phyloP scores from a whole-genome alignment of 2,888 invertebrate genomes.

The Epinotia nisella region DNA sequence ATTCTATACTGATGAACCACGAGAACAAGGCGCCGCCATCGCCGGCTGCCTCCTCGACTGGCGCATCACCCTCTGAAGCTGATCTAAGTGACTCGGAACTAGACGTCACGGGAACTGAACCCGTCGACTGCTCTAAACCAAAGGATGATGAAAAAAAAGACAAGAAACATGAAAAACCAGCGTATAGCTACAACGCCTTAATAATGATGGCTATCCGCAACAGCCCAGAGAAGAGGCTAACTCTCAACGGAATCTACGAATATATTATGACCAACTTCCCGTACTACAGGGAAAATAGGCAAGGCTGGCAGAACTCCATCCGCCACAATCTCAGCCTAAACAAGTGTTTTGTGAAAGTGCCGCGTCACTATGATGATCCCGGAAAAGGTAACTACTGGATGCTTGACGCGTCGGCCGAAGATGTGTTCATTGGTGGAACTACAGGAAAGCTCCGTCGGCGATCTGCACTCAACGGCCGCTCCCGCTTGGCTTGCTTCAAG shows the following conservation, averaged over 20 bases:
- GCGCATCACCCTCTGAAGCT: constrained; percentile 71
- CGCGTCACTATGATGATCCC: constrained; percentile 98
- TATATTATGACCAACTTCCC: constrained; percentile 99
- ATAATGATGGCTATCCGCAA: constrained; percentile 99
- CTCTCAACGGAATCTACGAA: constrained; percentile 98
- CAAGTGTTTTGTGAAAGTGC: constrained; percentile 99
- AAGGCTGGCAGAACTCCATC: constrained; percentile 99
- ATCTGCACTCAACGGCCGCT: constrained; percentile 94
- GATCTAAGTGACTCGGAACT: constrained; percentile 88
- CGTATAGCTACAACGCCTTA: constrained; percentile 98
- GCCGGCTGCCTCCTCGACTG: constrained; percentile 72
- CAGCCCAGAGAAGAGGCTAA: constrained; percentile 96
- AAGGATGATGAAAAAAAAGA: constrained; percentile 69
- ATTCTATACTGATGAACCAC: constrained; percentile 88
- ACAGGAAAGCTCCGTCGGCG: constrained; percentile 97
- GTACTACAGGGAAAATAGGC: constrained; percentile 98
- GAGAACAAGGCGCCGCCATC: constrained; percentile 74
- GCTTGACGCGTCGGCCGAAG: constrained; percentile 98
- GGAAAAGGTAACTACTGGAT: constrained; percentile 99
- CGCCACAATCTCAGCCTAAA: constrained; percentile 98
- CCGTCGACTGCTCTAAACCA: constrained; percentile 88
- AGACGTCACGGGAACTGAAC: constrained; percentile 91
- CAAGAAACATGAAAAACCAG: constrained; percentile 95
- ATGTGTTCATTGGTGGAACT: constrained; percentile 98
- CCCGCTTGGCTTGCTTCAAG: constrained; percentile 95